These are phyloP conservation scores for Cistogaster globosa DNA, from an alignment of 2,888 invertebrate genomes.

Conservation along the genomic window DNA sequence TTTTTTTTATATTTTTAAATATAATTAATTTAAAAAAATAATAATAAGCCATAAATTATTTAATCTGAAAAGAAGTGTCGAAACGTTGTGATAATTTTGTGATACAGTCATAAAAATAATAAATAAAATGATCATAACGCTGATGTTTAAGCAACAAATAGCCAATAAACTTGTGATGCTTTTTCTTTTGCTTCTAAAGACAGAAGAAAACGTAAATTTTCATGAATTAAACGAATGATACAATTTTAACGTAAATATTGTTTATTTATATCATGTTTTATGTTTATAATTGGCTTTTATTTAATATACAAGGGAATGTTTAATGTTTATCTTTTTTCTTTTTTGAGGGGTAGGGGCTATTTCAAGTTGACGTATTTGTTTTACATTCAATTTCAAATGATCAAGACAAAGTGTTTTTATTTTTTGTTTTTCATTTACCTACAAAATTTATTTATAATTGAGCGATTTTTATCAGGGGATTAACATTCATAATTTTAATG, in stretches of 20 bases:
- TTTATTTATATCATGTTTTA: conserved; percentile 6
- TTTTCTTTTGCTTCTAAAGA: conserved; percentile 15
- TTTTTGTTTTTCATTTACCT: conserved; percentile 34
- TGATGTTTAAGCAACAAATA: neutral
- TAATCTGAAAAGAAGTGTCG: conserved; percentile 49
- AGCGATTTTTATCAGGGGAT: conserved; percentile 37
- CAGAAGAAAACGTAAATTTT: conserved; percentile 57
- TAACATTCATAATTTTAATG: conserved; percentile 66
- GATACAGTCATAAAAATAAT: conserved; percentile 5
- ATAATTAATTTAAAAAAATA: conserved; percentile 34
- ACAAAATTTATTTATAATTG: conserved; percentile 22
- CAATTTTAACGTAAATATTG: conserved; percentile 55
- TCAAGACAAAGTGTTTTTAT: conserved; percentile 30
- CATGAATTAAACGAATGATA: conserved; percentile 69
- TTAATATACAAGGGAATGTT: conserved; percentile 4
- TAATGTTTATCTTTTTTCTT: too few relatives aligned
- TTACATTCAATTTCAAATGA: neutral
- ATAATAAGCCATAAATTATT: conserved; percentile 38
- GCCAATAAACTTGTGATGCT: conserved; percentile 9
- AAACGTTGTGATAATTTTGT: conserved; percentile 13
- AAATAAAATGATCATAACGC: neutral
- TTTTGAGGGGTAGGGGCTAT: conserved; percentile 6
- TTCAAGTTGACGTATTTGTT: conserved; percentile 42
- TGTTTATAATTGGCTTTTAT: neutral
- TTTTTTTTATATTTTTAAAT: neutral